Base-by-base conservation (phyloP, 2,113 vertebrate genomes). In the Periophthalmodon schlosseri region DNA sequence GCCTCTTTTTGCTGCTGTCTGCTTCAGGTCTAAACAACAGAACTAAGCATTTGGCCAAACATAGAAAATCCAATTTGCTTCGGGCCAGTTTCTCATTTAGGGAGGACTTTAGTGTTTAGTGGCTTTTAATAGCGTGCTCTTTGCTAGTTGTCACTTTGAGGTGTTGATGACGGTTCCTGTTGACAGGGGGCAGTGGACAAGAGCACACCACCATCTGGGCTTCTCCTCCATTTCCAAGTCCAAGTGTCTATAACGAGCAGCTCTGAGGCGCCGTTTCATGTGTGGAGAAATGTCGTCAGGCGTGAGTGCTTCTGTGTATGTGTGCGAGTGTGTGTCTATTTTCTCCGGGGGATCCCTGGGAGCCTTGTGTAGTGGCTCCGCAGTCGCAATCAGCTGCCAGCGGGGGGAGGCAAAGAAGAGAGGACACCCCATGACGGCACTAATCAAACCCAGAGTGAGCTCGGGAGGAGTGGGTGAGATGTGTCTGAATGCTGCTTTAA, bases 141-240 rank as follows among this genome's bases (percentile, higher is more conserved):
- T 9, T 8, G 8, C 28, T 63, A 63, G 15, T 67, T 36, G 56
- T 33, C 70, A 28, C 60, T 81, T 73, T 63, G 18, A 34, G 65
- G 64, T 76, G 61, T 67, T 36, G 69, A 23, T 33, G 49, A 5
- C 24, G 28, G 70, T 70, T 71, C 0, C 66, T 71, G 66, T 69
- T 73, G 78, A 82, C 69, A 54, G 71, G 58, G 81, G 81, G 73
- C 82, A 84, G 68, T 50, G 11, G 74, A 78, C 74, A 77, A 28
- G 75, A 79, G 74, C 18, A 13, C 46, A 64, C 36, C 67, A 73
- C 72, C 82, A 71, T 82, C 80, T 79, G 83, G 67, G 70, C 46
- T 44, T 46, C 71, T 28, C 67, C 69, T 28, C 52, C 68, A 74
- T 65, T 70, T 60, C 74, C 68, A 4, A 70, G 75, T 80, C 76